Evolutionary conservation across 2,113 vertebrate genomes (phyloP).

Genomic region (Isurus oxyrinchus): DNA sequence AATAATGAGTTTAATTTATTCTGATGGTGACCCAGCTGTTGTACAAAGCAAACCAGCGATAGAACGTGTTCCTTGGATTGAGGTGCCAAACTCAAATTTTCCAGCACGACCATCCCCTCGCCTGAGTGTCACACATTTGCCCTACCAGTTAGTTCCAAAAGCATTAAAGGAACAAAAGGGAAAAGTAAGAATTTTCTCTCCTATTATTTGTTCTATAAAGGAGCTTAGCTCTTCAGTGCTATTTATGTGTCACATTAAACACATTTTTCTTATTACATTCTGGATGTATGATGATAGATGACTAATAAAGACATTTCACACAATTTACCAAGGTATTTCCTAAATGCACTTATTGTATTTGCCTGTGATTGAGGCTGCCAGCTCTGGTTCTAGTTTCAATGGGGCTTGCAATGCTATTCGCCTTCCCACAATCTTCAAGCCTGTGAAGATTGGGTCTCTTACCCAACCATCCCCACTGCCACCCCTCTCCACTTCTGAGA

Average conservation of each 20-base stretch:
- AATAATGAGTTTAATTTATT: slow-evolving; percentile 51
- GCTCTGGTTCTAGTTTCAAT: neutral
- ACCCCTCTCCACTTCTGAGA: neutral
- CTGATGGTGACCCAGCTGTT: slow-evolving; percentile 47
- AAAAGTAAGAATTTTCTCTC: slow-evolving; percentile 44
- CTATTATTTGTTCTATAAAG: neutral
- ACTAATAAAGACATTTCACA: neutral
- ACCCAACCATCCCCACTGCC: neutral
- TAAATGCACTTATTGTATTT: neutral
- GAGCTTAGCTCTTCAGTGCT: neutral
- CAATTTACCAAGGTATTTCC: neutral
- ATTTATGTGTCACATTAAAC: neutral
- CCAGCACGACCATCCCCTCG: slow-evolving; percentile 40
- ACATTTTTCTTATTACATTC: neutral
- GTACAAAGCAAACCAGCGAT: neutral
- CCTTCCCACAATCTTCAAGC: neutral
- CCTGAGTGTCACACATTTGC: slow-evolving; percentile 47
- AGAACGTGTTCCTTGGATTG: slow-evolving; percentile 44
- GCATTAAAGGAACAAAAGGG: slow-evolving; percentile 46
- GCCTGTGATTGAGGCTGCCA: neutral
- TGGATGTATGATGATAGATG: neutral
- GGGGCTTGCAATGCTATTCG: neutral
- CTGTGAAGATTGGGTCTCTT: neutral
- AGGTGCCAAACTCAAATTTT: accelerated
- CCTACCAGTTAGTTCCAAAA: slow-evolving; percentile 51